Conservation (phyloP, 2,888 invertebrate species). For the Limnephilus lunatus region DNA sequence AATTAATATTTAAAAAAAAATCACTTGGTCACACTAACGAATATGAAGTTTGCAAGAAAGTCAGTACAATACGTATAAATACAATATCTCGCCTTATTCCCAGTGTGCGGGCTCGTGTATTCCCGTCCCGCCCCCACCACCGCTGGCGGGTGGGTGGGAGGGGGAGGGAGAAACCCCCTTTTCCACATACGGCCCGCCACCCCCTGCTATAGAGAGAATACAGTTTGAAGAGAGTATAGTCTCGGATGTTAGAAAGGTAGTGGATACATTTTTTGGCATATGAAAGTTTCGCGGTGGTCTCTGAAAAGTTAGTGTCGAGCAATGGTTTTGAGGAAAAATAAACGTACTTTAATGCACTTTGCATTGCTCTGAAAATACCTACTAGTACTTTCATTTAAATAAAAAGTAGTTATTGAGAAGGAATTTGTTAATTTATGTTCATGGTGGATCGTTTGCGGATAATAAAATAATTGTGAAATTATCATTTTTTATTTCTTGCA, state of each 20-base stretch:
- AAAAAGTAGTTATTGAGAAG: too few species aligned
- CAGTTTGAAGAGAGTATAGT: not conserved
- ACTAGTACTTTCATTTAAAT: too few species aligned
- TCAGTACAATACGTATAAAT: constrained; percentile 63
- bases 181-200: constrained; percentile 41
- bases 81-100: constrained; percentile 64
- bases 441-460: too few species aligned
- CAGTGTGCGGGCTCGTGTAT: constrained; percentile 49
- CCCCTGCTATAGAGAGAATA: constrained; percentile 3
- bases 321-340: too few species aligned
- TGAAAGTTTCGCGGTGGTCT: not conserved
- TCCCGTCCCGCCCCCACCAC: constrained; percentile 37
- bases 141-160: not conserved
- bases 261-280: not conserved
- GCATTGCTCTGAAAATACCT: too few species aligned
- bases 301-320: too few species aligned
- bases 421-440: too few species aligned
- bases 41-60: constrained; percentile 54
- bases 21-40: constrained; percentile 7
- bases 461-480: too few species aligned
- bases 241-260: not conserved
- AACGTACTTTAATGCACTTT: too few species aligned
- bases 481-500: too few species aligned
- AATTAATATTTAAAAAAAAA: too few species aligned
- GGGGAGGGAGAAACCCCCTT: constrained; percentile 38